Evolutionary conservation across 2,113 vertebrate genomes (phyloP), one percentile per base, ranked within the genome.

Genomic region (Cephalophus harveyi): DNA sequence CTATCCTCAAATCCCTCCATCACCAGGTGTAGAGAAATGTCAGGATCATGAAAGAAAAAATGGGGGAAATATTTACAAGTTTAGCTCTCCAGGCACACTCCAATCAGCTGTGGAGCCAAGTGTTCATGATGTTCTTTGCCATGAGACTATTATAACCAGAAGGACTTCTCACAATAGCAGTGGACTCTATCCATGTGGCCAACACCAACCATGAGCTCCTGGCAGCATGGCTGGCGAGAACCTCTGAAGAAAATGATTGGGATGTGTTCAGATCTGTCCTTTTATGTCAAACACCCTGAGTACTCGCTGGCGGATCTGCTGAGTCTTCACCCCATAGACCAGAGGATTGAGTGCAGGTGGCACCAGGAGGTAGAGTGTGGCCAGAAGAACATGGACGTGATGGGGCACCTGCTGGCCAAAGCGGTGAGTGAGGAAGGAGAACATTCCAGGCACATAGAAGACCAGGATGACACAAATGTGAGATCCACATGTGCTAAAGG

Each of bases 391-490:
- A 30, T 97, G 98, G 23, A 96, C 11, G 2, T 96, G 96, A 85
- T 96, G 96, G 52, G 97, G 95, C 5, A 98, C 88, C 2, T 96
- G 78, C 62, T 78, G 94, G 40, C 98, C 92, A 91, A 98, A 97
- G 30, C n/a, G 33, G 17, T 71, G 64, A 36, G 64, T 71, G 64
- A 71, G 94, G 55, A 97, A 98, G 2, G 98, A 98, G 46, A 98
- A 98, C 0, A 98, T 95, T 30, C 98, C 98, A 62, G 97, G 98
- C 62, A 98, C 91, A 16, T 97, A 98, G 87, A 98, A 97, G 23
- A 97, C 13, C 43, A 97, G 30, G 16, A 97, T 98, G n/a, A 98
- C 97, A 93, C 98, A 97, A 62, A 98, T 64, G 79, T 98, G 98
- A 36, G 95, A 97, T 1, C 97, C 97, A 79, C 98, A 98, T 0